Base-by-base conservation (phyloP, 1,140 invertebrate genomes). In the Heterodera carotae region DNA sequence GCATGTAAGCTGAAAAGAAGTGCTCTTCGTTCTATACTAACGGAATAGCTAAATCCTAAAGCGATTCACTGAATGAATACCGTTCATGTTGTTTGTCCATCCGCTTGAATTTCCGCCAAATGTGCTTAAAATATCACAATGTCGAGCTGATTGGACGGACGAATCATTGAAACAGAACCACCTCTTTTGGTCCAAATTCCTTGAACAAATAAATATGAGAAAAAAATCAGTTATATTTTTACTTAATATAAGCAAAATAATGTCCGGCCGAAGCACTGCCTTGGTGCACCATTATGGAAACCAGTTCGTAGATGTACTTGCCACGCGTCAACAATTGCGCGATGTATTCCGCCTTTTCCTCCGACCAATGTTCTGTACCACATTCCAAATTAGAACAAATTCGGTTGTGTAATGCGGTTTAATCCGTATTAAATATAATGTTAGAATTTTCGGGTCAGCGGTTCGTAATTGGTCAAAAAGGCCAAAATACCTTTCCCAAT, bases 171-270 rank as follows among this genome's bases (percentile, higher is more conserved):
- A 91, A 80, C 90, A 90, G 82, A 90, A 90, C 90, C 90, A 91
- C 75, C 89, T 86, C 39, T 88, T 88, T 87, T 90, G 89, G 72
- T 88, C 89, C 82, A 91, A 87, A 75, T 89, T 90, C 79, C 90
- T 90, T 80, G 69, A 86, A 83, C 62, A 48, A 68, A 77, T 22
- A 59, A 53, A 2, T 25, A 33, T 59, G n/a, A n/a, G 48, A 15
- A 34, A 59, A 71, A 75, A 76, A 73, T n/a, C 18, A 76, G 53
- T 29, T 22, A 78, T 25, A 7, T 29, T 18, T 56, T 91, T 92
- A 94, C 90, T 94, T 95, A 62, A 96, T 94, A 82, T 95, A 95
- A 27, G 93, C 94, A 88, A 94, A 96, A 88, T 96, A 96, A 89
- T 96, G 94, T 1, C 94, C 94, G 36, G 94, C 94, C 64, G 92